A percentile compares a stretch with the other conserved stretches of the same genome.
Evolutionary conservation across 2,113 vertebrate species (phyloP).

Genomic region (Dolichallabes microphthalmus): DNA sequence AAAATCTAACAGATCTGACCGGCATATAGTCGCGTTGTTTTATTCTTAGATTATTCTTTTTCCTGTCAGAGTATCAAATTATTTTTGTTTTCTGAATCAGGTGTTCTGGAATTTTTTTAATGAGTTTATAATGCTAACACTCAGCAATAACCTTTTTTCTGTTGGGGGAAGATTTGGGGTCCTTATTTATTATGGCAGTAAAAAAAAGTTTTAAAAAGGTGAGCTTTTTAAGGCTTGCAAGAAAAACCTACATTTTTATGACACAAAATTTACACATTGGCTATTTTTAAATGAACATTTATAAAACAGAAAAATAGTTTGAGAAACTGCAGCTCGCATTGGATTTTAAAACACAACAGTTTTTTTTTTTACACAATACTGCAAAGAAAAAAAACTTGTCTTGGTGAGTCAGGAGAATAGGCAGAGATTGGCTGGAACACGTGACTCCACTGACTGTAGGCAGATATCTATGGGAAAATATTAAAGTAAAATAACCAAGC

Average conservation of each 20-base stretch:
- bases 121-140: no score
- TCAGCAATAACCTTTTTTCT: no score
- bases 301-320: not conserved
- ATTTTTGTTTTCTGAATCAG: no score
- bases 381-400: not conserved
- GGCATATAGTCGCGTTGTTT: not conserved
- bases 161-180: no score
- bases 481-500: not conserved
- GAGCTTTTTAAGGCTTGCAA: not conserved
- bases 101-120: no score
- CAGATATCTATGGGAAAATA: not conserved
- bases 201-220: not conserved
- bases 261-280: not conserved
- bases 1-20: not conserved
- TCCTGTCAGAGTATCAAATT: not conserved
- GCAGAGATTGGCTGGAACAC: not conserved
- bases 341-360: no score
- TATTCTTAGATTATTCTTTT: not conserved
- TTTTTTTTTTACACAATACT: not conserved
- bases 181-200: no score
- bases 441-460: not conserved
- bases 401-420: no score
- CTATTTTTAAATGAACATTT: not conserved
- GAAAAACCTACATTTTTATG: not conserved
- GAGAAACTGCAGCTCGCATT: not conserved